Evolutionary conservation across 2,888 invertebrate genomes (phyloP).

Genomic region (Ochropleura plecta): DNA sequence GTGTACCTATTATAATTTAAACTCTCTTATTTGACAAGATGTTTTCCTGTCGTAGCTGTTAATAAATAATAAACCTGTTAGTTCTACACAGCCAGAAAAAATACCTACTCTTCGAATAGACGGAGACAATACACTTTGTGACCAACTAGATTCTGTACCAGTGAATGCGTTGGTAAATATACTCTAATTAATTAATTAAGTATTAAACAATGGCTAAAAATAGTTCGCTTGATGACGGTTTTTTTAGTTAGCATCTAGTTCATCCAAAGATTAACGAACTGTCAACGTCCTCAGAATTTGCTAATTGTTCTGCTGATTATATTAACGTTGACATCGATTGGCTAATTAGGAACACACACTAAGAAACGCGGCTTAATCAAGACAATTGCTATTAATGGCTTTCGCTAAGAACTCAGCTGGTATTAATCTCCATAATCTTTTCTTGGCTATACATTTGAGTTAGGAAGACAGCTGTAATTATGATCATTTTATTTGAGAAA

Average conservation of each 20-base stretch:
- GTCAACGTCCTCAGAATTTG: slow-evolving; percentile 57
- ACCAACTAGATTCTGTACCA: neutral
- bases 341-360: slow-evolving; percentile 44
- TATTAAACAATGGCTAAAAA: slow-evolving; percentile 4
- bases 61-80: too few relatives aligned
- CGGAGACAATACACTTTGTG: neutral
- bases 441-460: slow-evolving; percentile 52
- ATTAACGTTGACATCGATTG: slow-evolving; percentile 59
- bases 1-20: neutral
- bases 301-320: slow-evolving; percentile 53
- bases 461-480: slow-evolving; percentile 49
- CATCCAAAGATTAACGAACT: slow-evolving; percentile 38
- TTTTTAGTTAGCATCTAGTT: slow-evolving; percentile 8
- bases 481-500: slow-evolving; percentile 41
- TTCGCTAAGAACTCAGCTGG: slow-evolving; percentile 51
- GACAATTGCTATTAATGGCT: slow-evolving; percentile 69
- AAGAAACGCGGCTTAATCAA: slow-evolving; percentile 57
- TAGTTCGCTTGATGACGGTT: neutral
- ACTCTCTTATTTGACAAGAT: too few relatives aligned
- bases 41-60: too few relatives aligned
- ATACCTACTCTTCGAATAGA: neutral
- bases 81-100: neutral
- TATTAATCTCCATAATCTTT: slow-evolving; percentile 66
- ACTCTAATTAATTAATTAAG: neutral
- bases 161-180: neutral